Evolutionary conservation across 2,888 invertebrate genomes (phyloP), one percentile per base, ranked within the genome.

Genomic region (Meganola albula): DNA sequence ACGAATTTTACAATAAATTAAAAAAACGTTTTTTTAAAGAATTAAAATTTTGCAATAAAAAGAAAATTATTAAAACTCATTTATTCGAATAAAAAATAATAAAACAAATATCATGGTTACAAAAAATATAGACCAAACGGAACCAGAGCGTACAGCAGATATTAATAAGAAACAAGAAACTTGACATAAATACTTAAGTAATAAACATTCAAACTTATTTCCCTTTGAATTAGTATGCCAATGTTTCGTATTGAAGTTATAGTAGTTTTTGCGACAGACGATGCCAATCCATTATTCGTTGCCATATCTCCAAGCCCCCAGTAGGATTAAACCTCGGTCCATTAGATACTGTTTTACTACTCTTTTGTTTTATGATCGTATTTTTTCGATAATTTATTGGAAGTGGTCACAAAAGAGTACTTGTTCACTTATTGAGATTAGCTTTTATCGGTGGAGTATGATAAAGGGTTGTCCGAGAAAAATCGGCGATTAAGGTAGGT

Each of bases 301-400:
- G 62, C 70, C 63, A 72, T 74, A 74, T 74, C 72, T 65, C 53
- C 53, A 65, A 64, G 63, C 63, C 64, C 62, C 59, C 65, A 68
- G 72, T 69, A 63, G 71, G 68, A 76, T 76, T 72, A 74, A 61
- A 60, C 56, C 58, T 48, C 58, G 56, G 60, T 68, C 73, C 66
- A 74, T 76, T 77, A 71, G 67, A 66, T 66, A 63, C 67, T 70
- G 68, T 71, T 77, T 75, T 74, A 74, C 66, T 75, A 70, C 68
- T 72, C 69, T 73, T 78, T 75, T 74, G 74, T 79, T 79, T 78
- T 76, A 78, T 66, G 68, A 58, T 66, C 67, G 63, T 72, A 72
- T 72, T 74, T 69, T 63, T 51, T 58, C 64, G 63, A 67, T 74
- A 78, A 76, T 77, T 63, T 76, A 77, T 78, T 72, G 65, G 66